Evolutionary conservation across 1,140 invertebrate genomes (phyloP).

Genomic region (Megathymus violae): DNA sequence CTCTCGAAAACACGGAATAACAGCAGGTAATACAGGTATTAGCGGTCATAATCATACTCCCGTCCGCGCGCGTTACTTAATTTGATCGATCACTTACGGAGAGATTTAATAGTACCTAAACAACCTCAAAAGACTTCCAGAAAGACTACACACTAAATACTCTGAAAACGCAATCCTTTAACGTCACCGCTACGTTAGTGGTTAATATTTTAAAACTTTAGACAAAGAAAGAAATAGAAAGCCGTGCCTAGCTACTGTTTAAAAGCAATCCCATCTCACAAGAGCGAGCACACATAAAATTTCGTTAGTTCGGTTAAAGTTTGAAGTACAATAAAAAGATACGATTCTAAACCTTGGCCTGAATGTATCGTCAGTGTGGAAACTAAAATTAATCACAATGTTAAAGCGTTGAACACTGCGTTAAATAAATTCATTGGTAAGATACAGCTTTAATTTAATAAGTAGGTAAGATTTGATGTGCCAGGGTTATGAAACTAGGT

Average conservation of each 20-base stretch:
- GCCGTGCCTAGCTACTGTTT: not conserved
- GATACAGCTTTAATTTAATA: slow-evolving; percentile 24
- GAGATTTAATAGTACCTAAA: too few species aligned
- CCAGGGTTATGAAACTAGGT: slow-evolving; percentile 31
- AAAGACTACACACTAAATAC: too few species aligned
- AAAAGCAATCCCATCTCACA: slow-evolving; percentile 4
- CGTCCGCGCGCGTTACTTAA: too few species aligned
- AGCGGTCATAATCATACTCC: too few species aligned
- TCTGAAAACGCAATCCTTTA: too few species aligned
- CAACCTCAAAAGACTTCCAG: too few species aligned
- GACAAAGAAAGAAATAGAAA: not conserved
- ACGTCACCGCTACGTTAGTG: not conserved
- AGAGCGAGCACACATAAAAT: slow-evolving; percentile 22
- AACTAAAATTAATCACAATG: slow-evolving; percentile 31
- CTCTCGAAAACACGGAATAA: too few species aligned
- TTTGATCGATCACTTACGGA: too few species aligned
- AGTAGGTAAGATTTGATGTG: slow-evolving; percentile 5
- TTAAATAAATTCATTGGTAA: slow-evolving; percentile 33
- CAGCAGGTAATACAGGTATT: too few species aligned
- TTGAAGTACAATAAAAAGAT: slow-evolving; percentile 21
- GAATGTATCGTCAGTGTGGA: slow-evolving; percentile 25
- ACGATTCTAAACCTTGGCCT: slow-evolving; percentile 28
- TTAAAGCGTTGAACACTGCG: slow-evolving; percentile 28
- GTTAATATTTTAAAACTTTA: not conserved
- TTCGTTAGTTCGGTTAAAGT: slow-evolving; percentile 14